Base-by-base conservation (phyloP, 2,888 invertebrate genomes). In the Anodontia alba region DNA sequence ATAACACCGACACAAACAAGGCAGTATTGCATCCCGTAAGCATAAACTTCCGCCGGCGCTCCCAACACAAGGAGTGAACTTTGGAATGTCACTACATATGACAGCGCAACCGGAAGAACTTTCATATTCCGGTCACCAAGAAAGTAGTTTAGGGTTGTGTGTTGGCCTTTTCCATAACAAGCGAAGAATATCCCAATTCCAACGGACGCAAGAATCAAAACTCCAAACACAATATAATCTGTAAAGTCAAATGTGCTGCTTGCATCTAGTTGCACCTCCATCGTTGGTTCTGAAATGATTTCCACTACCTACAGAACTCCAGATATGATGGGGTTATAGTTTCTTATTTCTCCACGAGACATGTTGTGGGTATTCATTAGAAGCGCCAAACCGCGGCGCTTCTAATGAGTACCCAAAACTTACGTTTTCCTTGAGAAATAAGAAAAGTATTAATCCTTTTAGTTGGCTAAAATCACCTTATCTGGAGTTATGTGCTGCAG, bases 1-100 rank as follows among this genome's bases (percentile, higher is more conserved):
- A 49, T 57, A 1, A 80, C 69, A 5, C 80, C 80, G 20, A 80
- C 49, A 57, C 72, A 68, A 43, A 74, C 72, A 49, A 80, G 57
- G 2, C 69, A 72, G 57, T 76, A 76, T 36, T 80, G 80, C 29
- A 80, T 20, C 1, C 80, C 80, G 23, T 80, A 80, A 0, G 76
- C 80, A 38, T 80, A 80, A 1, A 74, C 80, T 46, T 80, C 80
- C 33, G 76, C 80, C 26, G 80, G 80, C 43, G 76, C 75, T n/a
- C 80, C 80, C 17, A 80, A 15, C 2, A 80, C 75, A 5, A 80
- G 23, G 7, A 80, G 71, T 0, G 80, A 80, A 15, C 76, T 76
- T 29, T 80, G 80, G 31, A 80, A 80, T 3, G 80, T 80, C 5
- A 80, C 80, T 17, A 80, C 76, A 31, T 76, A 80, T 12, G 80